Evolutionary conservation across 2,797 vertebrate species (phyloP).

Genomic region (Hippocampus kuda): DNA sequence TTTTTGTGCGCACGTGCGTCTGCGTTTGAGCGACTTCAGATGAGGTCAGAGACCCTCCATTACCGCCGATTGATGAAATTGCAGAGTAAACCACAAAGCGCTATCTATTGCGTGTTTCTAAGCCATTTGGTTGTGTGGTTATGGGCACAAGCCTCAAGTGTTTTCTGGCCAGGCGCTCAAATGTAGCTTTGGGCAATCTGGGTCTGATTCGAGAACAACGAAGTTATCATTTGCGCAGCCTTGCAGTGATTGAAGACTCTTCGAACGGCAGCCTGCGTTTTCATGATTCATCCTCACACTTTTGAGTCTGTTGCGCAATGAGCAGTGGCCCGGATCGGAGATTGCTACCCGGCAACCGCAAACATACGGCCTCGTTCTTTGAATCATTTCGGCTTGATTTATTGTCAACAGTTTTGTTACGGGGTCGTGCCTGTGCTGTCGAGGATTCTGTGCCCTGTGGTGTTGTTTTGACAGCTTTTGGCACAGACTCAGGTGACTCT

Average conservation of each 20-base stretch:
- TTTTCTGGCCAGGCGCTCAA: conserved; percentile 26
- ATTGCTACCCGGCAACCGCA: not conserved
- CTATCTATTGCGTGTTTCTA: not conserved
- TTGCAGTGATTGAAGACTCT: conserved; percentile 31
- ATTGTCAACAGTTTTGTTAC: conserved; percentile 12
- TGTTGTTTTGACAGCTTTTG: conserved; percentile 3
- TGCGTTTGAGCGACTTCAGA: not conserved
- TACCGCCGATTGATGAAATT: conserved; percentile 22
- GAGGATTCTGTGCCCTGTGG: not conserved
- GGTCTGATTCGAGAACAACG: conserved; percentile 29
- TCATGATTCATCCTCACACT: conserved; percentile 38
- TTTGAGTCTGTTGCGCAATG: conserved; percentile 49
- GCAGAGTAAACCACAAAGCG: conserved; percentile 6
- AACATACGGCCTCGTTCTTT: conserved; percentile 42
- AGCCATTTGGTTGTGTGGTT: conserved; percentile 20
- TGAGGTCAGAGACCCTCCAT: conserved; percentile 14
- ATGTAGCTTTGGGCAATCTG: conserved; percentile 24
- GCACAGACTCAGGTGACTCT: not conserved
- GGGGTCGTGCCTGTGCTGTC: not conserved
- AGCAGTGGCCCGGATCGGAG: conserved; percentile 48
- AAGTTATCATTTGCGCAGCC: conserved; percentile 25
- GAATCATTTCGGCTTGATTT: conserved; percentile 50
- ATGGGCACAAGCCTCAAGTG: conserved; percentile 23
- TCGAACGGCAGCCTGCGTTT: conserved; percentile 31
- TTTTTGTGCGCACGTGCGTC: conserved; percentile 10